A percentile compares a stretch with the other conserved stretches of the same genome.
These are phyloP conservation scores for Pomacea maculata DNA, from an alignment of 1,140 invertebrate species.

Conservation along the genomic window DNA sequence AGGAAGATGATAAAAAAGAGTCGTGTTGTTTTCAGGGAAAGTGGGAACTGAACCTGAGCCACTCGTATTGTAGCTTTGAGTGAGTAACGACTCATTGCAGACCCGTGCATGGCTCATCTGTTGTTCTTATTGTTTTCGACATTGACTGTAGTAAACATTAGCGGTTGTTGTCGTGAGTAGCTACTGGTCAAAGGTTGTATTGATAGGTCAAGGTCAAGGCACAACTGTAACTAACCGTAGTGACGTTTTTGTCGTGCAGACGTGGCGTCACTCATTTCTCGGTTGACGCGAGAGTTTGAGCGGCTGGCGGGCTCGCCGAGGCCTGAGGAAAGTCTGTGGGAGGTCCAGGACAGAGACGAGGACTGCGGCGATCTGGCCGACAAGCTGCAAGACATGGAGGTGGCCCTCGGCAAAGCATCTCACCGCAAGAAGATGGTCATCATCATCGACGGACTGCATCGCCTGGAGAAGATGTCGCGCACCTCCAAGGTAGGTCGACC, in stretches of 20 bases:
- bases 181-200: too few species aligned
- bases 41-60: too few species aligned
- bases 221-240: too few species aligned
- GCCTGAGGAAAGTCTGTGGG: not conserved
- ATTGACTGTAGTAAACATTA: too few species aligned
- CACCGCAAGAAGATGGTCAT: conserved; percentile 2
- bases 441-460: conserved; percentile 18
- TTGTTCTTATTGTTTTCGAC: too few species aligned
- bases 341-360: not conserved
- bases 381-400: conserved; percentile 9
- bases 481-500: conserved; percentile 13
- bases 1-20: too few species aligned
- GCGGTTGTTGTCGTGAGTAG: too few species aligned
- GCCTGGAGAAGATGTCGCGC: conserved; percentile 6
- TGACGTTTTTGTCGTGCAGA: not conserved
- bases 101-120: too few species aligned
- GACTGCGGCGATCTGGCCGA: not conserved
- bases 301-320: not conserved
- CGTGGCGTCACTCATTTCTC: not conserved
- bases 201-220: too few species aligned
- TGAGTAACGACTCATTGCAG: too few species aligned
- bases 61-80: too few species aligned
- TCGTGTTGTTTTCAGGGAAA: too few species aligned
- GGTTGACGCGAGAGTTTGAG: conserved; percentile 6
- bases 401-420: not conserved